phyloP scores from a whole-genome alignment of 2,888 invertebrate genomes.

The Meiosimyza platycephala region DNA sequence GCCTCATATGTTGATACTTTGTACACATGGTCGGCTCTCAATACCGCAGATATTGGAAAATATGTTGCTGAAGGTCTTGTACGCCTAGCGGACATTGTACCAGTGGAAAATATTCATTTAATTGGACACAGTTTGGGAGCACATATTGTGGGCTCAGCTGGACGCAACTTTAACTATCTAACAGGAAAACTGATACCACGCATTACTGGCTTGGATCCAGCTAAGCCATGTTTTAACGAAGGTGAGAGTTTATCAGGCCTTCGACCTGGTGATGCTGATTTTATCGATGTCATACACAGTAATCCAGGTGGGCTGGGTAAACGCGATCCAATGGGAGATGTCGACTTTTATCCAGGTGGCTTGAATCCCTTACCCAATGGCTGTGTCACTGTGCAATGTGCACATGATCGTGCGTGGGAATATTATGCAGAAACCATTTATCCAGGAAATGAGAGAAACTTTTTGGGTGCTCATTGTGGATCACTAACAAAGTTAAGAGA shows the following conservation, averaged over 20 bases:
- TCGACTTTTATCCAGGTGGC: constrained; percentile 66
- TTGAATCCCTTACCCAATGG: constrained; percentile 57
- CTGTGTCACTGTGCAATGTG: constrained; percentile 57
- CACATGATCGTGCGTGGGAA: constrained; percentile 61
- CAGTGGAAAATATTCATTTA: constrained; percentile 59
- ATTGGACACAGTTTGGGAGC: constrained; percentile 67
- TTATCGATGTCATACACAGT: constrained; percentile 64
- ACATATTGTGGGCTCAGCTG: constrained; percentile 64
- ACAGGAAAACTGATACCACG: constrained; percentile 56
- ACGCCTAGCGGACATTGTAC: constrained; percentile 55
- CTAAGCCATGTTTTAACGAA: constrained; percentile 66
- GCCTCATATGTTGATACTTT: constrained; percentile 62
- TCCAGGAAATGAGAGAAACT: constrained; percentile 65
- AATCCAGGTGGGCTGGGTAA: constrained; percentile 64
- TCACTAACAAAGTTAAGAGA: constrained; percentile 56
- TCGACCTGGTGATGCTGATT: constrained; percentile 63
- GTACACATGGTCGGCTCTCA: constrained; percentile 65
- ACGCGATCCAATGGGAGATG: constrained; percentile 62
- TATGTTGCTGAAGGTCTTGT: constrained; percentile 56
- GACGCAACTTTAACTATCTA: constrained; percentile 53
- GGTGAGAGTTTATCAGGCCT: constrained; percentile 61
- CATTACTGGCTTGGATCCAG: constrained; percentile 66
- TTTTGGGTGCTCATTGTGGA: constrained; percentile 58
- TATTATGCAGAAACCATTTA: constrained; percentile 62
- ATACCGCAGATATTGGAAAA: constrained; percentile 62